Conservation (phyloP, 2,888 invertebrate species). For the Ecdyonurus torrentis region DNA sequence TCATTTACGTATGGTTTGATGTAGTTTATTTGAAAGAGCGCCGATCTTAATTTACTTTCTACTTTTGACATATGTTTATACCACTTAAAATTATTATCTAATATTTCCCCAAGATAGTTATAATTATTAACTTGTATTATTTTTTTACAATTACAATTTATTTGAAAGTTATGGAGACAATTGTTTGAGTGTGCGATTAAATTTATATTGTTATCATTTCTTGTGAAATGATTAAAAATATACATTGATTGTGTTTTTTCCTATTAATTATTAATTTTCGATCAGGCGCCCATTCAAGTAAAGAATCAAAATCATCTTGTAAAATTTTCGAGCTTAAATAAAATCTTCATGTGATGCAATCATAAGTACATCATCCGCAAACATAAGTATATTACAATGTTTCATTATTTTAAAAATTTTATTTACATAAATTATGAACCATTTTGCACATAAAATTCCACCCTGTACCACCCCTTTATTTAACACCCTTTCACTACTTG, state of each 20-base stretch:
- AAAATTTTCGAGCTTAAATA: not conserved
- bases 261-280: not conserved
- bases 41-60: not conserved
- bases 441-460: no score
- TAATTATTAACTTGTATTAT: not conserved
- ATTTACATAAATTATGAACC: not conserved
- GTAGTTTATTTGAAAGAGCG: not conserved
- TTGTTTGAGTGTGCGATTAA: not conserved
- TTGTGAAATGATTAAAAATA: not conserved
- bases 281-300: not conserved
- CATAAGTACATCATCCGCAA: not conserved
- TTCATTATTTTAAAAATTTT: not conserved
- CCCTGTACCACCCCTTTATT: no score
- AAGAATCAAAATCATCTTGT: not conserved
- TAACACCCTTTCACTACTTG: no score
- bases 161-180: not conserved
- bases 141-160: not conserved
- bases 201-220: not conserved
- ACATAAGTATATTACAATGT: not conserved
- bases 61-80: not conserved
- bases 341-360: not conserved
- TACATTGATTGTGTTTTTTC: not conserved
- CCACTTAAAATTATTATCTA: not conserved
- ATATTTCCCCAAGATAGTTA: not conserved
- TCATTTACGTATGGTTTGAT: no score